Conservation (phyloP, 1,140 invertebrate species). For the Diuraphis noxia region DNA sequence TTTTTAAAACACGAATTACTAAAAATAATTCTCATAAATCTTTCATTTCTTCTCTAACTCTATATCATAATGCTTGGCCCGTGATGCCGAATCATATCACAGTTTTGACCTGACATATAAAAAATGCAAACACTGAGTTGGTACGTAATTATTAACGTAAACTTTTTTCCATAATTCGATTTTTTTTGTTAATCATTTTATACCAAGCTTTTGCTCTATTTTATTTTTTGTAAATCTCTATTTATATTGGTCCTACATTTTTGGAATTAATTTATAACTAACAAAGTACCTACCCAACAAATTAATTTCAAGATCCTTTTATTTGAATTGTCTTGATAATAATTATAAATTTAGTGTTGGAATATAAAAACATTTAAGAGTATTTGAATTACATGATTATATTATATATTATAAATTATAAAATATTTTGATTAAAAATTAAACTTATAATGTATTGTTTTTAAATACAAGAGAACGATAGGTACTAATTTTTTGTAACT, state of each 20-base stretch:
- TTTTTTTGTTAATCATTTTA: background rate
- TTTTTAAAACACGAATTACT: no score
- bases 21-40: no score
- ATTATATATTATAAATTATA: background rate
- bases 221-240: background rate
- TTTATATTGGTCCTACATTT: background rate
- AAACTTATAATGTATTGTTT: background rate
- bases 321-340: background rate
- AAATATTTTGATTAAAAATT: no score
- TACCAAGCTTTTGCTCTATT: background rate
- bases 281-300: no score
- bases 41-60: no score
- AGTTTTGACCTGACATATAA: no score
- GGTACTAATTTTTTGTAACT: no score
- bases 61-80: no score
- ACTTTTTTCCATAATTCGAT: background rate
- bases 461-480: no score
- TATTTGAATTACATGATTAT: background rate
- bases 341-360: background rate
- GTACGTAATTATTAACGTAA: background rate
- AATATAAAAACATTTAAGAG: background rate
- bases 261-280: background rate
- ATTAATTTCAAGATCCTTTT: background rate
- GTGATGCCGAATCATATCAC: no score
- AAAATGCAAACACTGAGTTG: no score